Percentiles rank a stretch among this genome's conserved stretches.
phyloP scores from a whole-genome alignment of 2,888 invertebrate species.

The Euplexia lucipara region DNA sequence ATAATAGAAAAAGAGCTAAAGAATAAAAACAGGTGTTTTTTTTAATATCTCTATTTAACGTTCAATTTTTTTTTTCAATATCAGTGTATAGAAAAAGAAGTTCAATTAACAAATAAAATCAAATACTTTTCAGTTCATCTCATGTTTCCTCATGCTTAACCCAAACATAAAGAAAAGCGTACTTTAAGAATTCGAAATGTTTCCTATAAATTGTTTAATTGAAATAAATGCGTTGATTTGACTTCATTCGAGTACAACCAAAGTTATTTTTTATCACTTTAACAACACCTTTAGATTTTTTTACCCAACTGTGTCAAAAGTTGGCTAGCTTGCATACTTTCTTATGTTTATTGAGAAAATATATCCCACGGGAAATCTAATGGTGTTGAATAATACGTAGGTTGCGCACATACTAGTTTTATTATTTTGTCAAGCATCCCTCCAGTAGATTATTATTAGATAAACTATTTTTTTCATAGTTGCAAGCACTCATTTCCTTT shows the following conservation, averaged over 20 bases:
- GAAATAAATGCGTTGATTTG: too few relatives aligned
- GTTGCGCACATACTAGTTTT: background rate
- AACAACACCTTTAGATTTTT: background rate
- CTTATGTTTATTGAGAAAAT: background rate
- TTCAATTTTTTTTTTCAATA: background rate
- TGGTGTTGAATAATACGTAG: constrained; percentile 7
- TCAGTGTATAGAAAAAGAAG: background rate
- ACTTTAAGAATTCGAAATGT: too few relatives aligned
- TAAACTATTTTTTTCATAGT: constrained; percentile 21
- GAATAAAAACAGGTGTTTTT: background rate
- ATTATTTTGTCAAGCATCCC: constrained; percentile 25
- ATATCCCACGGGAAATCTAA: constrained; percentile 1
- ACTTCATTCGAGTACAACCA: background rate
- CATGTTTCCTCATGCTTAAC: background rate
- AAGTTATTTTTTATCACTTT: background rate
- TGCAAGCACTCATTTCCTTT: constrained; percentile 46
- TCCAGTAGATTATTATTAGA: constrained; percentile 19
- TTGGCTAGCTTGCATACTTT: too few relatives aligned
- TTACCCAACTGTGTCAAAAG: background rate
- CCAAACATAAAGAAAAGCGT: background rate
- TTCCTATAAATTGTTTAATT: too few relatives aligned
- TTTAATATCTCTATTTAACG: background rate
- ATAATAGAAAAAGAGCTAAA: constrained; percentile 18
- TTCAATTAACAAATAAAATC: background rate
- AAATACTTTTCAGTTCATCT: background rate